Percentiles rank a stretch among this genome's conserved stretches.
phyloP scores from a whole-genome alignment of 1,140 invertebrate species.

The Maconellicoccus hirsutus region DNA sequence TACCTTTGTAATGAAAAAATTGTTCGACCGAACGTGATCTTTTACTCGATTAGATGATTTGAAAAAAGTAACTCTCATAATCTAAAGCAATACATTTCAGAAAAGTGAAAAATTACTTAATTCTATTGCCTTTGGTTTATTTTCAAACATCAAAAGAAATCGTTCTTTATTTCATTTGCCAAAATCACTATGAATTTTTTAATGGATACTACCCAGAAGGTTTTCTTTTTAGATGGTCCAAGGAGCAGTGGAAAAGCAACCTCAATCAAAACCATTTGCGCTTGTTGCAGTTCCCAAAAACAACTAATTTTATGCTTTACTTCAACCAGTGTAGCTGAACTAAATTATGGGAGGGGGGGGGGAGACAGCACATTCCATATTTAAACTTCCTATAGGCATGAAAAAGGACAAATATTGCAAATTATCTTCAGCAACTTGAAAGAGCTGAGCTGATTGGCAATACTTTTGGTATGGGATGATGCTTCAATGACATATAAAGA shows the following conservation, averaged over 20 bases:
- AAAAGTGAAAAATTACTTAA: no score
- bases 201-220: no score
- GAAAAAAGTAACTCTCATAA: no score
- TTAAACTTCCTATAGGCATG: constrained; percentile 24
- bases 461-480: constrained; percentile 20
- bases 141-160: no score
- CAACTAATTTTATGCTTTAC: constrained; percentile 25
- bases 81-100: no score
- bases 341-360: constrained; percentile 29
- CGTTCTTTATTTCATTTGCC: no score
- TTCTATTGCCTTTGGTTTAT: no score
- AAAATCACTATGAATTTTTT: no score
- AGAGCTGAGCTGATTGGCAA: neutral
- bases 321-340: constrained; percentile 32
- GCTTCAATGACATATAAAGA: constrained; percentile 1
- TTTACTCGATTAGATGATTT: no score
- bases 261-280: constrained; percentile 28
- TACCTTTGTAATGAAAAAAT: no score
- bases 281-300: constrained; percentile 7
- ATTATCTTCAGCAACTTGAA: neutral
- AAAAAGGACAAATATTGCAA: neutral
- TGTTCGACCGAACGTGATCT: no score
- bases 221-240: constrained; percentile 32
- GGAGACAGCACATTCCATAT: constrained; percentile 31
- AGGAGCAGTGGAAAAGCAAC: constrained; percentile 33